Conservation (phyloP, 2,113 vertebrate genomes). For the Leptocoma aspasia region DNA sequence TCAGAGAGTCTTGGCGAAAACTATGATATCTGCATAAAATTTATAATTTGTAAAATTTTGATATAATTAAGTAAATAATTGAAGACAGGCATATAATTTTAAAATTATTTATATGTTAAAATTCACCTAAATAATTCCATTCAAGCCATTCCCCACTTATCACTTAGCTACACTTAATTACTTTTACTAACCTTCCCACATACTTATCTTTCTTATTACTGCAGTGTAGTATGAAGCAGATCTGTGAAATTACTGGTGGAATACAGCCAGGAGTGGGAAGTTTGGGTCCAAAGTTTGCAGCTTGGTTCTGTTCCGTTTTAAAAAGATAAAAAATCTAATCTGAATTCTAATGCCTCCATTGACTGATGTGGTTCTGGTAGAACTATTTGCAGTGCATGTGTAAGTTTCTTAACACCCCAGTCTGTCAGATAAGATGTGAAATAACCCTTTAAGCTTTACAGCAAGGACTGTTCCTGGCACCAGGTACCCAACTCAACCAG, state of each 20-base stretch:
- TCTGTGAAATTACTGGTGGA: not conserved
- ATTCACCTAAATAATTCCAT: not conserved
- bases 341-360: not conserved
- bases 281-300: not conserved
- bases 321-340: not conserved
- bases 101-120: not conserved
- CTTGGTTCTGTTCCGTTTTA: not conserved
- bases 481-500: not conserved
- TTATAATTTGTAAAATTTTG: not conserved
- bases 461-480: not conserved
- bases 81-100: not conserved
- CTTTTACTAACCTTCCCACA: not conserved
- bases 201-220: not conserved
- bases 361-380: not conserved
- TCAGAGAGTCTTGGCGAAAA: not conserved
- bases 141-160: not conserved
- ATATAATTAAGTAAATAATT: not conserved
- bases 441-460: rapidly evolving
- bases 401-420: not conserved
- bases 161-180: not conserved
- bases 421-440: not conserved
- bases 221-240: not conserved
- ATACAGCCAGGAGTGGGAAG: not conserved
- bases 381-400: not conserved
- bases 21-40: not conserved